Conservation (phyloP, 1,140 invertebrate species). For the Tetramorium alpestre region DNA sequence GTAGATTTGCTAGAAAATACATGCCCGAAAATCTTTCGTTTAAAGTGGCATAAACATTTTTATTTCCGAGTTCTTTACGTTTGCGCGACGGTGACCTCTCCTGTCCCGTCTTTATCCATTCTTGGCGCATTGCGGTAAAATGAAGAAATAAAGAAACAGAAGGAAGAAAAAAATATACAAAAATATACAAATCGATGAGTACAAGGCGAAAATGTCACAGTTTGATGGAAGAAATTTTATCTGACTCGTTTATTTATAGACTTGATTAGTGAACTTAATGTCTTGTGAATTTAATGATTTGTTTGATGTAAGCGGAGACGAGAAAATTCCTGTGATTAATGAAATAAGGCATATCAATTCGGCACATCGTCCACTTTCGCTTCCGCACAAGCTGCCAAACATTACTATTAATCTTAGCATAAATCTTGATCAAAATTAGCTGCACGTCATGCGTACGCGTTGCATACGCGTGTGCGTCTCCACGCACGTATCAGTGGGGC, state of each 20-base stretch:
- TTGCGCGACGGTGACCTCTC: not conserved
- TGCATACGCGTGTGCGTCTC: constrained; percentile 41
- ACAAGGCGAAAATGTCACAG: not conserved
- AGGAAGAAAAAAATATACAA: not conserved
- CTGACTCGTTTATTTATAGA: not conserved
- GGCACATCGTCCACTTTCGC: constrained; percentile 8
- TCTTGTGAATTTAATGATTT: too few species aligned
- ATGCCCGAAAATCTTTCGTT: not conserved
- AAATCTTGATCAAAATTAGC: constrained; percentile 41
- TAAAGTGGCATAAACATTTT: not conserved
- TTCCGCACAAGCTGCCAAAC: constrained; percentile 1
- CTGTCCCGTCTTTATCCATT: not conserved
- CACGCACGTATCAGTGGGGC: constrained; percentile 56
- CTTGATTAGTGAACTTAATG: not conserved
- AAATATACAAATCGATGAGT: not conserved
- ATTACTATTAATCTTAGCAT: constrained; percentile 6
- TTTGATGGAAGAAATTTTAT: not conserved
- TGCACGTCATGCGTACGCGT: constrained; percentile 20
- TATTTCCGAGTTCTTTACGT: not conserved
- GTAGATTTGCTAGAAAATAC: not conserved
- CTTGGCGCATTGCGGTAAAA: constrained; percentile 35
- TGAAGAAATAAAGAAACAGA: not conserved
- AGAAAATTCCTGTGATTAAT: not conserved
- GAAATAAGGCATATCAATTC: not conserved
- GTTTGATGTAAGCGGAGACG: not conserved